Conservation (phyloP, 2,113 vertebrate species). For the Seriola dumerili region DNA sequence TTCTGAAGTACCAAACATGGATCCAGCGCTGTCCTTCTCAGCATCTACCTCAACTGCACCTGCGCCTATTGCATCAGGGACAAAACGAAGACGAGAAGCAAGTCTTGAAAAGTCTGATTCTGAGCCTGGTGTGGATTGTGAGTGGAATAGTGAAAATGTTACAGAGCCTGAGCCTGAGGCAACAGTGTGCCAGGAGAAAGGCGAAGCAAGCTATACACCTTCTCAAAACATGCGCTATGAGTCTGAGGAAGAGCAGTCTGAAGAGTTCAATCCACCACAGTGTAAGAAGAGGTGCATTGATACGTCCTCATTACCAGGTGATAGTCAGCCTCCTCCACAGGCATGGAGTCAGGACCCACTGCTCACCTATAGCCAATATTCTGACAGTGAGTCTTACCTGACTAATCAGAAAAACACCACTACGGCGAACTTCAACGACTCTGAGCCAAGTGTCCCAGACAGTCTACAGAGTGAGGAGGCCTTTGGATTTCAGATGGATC, state of each 20-base stretch:
- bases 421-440: background rate
- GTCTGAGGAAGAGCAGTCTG: constrained; percentile 40
- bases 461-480: constrained; percentile 41
- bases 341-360: constrained; percentile 60
- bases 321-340: constrained; percentile 41
- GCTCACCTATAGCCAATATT: constrained; percentile 44
- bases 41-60: constrained; percentile 4
- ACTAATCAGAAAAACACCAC: background rate
- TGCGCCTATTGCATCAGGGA: background rate
- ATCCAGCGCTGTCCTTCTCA: constrained; percentile 8
- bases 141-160: constrained; percentile 20
- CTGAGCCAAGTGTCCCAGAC: constrained; percentile 33
- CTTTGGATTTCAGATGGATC: constrained; percentile 34
- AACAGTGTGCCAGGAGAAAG: constrained; percentile 16
- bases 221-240: constrained; percentile 20
- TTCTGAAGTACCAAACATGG: constrained; percentile 42
- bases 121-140: background rate
- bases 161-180: constrained; percentile 18
- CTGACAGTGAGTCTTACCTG: constrained; percentile 23
- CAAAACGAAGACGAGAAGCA: constrained; percentile 61
- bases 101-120: constrained; percentile 14
- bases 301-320: background rate
- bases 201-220: background rate
- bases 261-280: constrained; percentile 56
- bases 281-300: constrained; percentile 54